Conservation (phyloP, 2,888 invertebrate genomes). For the Drosophila meridiana region DNA sequence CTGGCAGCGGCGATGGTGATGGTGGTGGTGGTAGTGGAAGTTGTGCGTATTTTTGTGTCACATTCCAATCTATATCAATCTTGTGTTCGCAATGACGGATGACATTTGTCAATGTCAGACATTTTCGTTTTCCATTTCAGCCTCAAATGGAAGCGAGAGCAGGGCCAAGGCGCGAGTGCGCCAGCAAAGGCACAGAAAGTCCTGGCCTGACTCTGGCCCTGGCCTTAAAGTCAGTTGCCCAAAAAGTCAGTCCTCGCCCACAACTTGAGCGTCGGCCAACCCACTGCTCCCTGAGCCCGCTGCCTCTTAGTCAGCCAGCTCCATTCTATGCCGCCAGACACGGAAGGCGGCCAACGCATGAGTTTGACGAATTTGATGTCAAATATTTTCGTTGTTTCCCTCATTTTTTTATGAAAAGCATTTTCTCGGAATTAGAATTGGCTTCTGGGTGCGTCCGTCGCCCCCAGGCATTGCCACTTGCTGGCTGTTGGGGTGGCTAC, state of each 20-base stretch:
- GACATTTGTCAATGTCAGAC: conserved; percentile 86
- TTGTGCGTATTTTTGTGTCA: conserved; percentile 84
- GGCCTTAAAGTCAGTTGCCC: conserved; percentile 71
- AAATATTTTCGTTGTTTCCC: conserved; percentile 78
- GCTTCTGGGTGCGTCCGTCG: conserved; percentile 52
- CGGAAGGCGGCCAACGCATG: conserved; percentile 57
- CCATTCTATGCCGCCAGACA: conserved; percentile 31
- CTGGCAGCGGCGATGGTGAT: conserved; percentile 29
- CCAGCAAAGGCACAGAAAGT: conserved; percentile 40
- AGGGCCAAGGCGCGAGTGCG: conserved; percentile 24
- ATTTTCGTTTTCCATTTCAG: conserved; percentile 84
- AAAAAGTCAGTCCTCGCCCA: conserved; percentile 52
- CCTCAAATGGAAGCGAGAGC: conserved; percentile 58
- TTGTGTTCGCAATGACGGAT: conserved; percentile 86
- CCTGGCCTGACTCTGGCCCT: conserved; percentile 26
- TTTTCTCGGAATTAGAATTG: conserved; percentile 76
- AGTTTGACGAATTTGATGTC: conserved; percentile 82
- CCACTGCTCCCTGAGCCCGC: conserved; percentile 22
- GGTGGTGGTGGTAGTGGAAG: conserved; percentile 56
- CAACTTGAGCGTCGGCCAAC: conserved; percentile 15
- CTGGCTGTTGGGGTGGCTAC: conserved; percentile 15
- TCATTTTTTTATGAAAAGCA: conserved; percentile 70
- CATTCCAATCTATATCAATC: conserved; percentile 86
- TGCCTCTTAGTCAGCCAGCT: conserved; percentile 13
- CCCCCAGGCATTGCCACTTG: conserved; percentile 31